Percentiles rank a stretch among this genome's conserved stretches.
Evolutionary conservation across 2,888 invertebrate genomes (phyloP).

Genomic region (Calliopum simillimum): DNA sequence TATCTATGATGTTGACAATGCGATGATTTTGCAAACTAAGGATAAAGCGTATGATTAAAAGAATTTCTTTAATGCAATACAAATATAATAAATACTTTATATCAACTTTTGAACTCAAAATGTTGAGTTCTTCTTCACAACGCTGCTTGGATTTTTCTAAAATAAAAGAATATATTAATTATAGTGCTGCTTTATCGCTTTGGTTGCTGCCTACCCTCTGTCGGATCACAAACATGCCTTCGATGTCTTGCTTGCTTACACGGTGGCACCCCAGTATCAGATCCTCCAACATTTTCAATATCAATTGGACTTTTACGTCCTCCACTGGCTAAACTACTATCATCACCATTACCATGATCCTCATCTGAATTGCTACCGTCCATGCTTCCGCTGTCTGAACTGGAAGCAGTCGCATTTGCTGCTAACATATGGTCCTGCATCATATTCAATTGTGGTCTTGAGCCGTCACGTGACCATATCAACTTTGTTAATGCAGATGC

Average conservation of each 20-base stretch:
- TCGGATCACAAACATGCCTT: conserved; percentile 63
- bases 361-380: conserved; percentile 85
- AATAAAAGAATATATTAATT: conserved; percentile 13
- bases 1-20: conserved; percentile 65
- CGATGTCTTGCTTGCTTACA: conserved; percentile 69
- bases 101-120: conserved; percentile 55
- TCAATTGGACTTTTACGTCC: conserved; percentile 67
- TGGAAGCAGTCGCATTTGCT: conserved; percentile 70
- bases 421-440: conserved; percentile 67
- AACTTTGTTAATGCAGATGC: conserved; percentile 91
- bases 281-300: conserved; percentile 66
- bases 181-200: neutral
- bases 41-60: neutral
- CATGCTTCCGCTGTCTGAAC: conserved; percentile 84
- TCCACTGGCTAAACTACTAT: conserved; percentile 72
- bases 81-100: conserved; percentile 53
- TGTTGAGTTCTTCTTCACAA: conserved; percentile 53
- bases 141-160: conserved; percentile 56
- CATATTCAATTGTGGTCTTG: conserved; percentile 67
- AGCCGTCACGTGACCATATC: conserved; percentile 83
- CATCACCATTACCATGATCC: conserved; percentile 71
- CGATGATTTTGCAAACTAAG: conserved; percentile 60
- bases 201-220: conserved; percentile 48
- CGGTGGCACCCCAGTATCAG: conserved; percentile 68
- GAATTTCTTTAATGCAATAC: neutral